These are phyloP conservation scores for Candoia aspera DNA, from an alignment of 2,113 vertebrate genomes.

Conservation along the genomic window DNA sequence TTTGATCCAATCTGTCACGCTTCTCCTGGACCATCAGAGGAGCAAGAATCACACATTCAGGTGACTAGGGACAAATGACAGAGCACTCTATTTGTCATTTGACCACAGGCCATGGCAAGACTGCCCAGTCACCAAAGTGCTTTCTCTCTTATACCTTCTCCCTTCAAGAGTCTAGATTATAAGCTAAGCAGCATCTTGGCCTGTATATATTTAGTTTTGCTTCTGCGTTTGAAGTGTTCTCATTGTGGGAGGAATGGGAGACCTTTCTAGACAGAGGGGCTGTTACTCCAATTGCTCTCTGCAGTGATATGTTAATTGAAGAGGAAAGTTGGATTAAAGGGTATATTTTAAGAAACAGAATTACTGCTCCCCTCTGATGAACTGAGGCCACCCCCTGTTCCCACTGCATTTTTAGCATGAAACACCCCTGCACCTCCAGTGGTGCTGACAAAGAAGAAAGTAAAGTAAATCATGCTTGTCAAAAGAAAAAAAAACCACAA, in stretches of 20 bases:
- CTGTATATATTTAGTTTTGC: background rate
- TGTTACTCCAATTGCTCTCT: background rate
- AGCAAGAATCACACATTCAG: background rate
- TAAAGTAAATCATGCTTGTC: background rate
- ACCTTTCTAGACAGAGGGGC: background rate
- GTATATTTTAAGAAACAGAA: background rate
- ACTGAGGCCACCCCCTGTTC: background rate
- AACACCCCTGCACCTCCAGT: background rate
- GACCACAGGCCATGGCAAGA: background rate
- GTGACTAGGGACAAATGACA: background rate
- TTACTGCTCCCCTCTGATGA: background rate
- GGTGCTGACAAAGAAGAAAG: background rate
- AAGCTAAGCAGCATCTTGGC: background rate
- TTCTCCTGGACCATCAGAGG: background rate
- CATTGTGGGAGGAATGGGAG: background rate
- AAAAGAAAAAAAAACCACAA: background rate
- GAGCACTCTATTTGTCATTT: background rate
- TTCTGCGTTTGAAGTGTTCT: slow-evolving; percentile 7
- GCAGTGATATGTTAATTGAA: slow-evolving; percentile 5
- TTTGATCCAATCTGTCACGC: background rate
- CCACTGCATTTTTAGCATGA: background rate
- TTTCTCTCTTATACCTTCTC: background rate
- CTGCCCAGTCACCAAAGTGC: background rate
- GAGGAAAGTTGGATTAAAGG: background rate
- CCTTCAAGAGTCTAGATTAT: background rate